Evolutionary conservation across 2,888 invertebrate species (phyloP), one percentile per base, ranked within the genome.

Genomic region (Neria commutata): DNA sequence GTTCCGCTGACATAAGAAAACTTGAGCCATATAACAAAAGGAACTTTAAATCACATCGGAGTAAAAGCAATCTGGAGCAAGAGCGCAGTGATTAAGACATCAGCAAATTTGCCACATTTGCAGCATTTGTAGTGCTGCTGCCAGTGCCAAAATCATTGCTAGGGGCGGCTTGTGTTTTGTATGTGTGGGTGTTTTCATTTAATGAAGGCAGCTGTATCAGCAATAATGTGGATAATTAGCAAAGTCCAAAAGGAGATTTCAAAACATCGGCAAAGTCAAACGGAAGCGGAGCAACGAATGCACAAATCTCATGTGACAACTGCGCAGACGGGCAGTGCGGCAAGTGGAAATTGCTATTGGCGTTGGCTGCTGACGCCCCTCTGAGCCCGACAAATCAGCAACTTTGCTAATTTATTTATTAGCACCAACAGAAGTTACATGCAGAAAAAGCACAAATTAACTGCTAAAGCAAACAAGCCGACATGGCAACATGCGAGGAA

Each of bases 391-490:
- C 19, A 68, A 64, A 64, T 55, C 63, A 68, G 68, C 66, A 55
- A 55, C 54, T 69, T 65, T 65, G 58, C 70, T 73, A 65, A 73
- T 72, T 70, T 72, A 72, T 72, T 67, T 68, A 69, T 69, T 65
- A 62, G 63, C 57, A 53, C 54, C 58, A 58, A 55, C 50, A 53
- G 33, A 42, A 42, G 42, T 42, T 42, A 19, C 25, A 48, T 16
- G 48, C 24, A 48, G 48, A 25, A 26, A 48, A 16, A 8, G 25
- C 48, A n/a, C 48, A 48, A 26, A 48, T 48, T 48, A 48, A 42
- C 42, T 42, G 42, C 21, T 19, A 42, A 42, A 42, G 21, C 14
- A 42, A 42, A 19, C 42, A 19, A 19, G 21, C 6, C 10, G n/a
- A 29, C 29, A 29, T 8, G 11, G 6, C 6, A 29, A 29, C 29